A percentile compares a stretch with the other conserved stretches of the same genome.
Conservation (phyloP, 2,113 vertebrate genomes). For the Mellivora capensis region DNA sequence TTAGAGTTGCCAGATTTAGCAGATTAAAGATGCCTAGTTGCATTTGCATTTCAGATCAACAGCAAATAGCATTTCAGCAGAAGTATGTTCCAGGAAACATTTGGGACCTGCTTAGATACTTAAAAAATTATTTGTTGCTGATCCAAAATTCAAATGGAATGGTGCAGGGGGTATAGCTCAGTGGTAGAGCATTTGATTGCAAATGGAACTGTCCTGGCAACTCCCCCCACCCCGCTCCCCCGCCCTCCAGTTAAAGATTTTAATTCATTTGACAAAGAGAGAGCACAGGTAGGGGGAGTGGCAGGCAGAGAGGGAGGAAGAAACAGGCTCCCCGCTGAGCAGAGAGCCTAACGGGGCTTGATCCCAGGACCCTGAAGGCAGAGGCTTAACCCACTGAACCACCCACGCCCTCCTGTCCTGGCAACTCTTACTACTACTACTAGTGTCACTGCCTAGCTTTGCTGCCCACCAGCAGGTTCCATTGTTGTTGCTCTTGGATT, state of each 20-base stretch:
- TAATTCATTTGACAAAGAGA: background rate
- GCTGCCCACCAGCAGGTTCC: background rate
- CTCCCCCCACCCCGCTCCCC: no score
- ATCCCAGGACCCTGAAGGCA: background rate
- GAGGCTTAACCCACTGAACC: background rate
- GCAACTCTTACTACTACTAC: background rate
- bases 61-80: background rate
- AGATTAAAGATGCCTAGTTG: background rate
- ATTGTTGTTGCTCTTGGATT: background rate
- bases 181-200: no score
- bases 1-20: background rate
- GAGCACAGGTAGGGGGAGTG: background rate
- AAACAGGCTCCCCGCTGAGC: background rate
- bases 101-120: background rate
- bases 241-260: background rate
- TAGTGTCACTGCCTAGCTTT: background rate
- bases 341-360: background rate
- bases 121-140: background rate
- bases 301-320: background rate
- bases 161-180: no score
- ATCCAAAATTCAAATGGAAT: background rate
- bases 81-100: background rate
- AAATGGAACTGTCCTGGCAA: background rate
- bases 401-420: no score
- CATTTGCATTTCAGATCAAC: background rate